Base-by-base conservation (phyloP, 2,888 invertebrate species). In the Saturnia pavonia region DNA sequence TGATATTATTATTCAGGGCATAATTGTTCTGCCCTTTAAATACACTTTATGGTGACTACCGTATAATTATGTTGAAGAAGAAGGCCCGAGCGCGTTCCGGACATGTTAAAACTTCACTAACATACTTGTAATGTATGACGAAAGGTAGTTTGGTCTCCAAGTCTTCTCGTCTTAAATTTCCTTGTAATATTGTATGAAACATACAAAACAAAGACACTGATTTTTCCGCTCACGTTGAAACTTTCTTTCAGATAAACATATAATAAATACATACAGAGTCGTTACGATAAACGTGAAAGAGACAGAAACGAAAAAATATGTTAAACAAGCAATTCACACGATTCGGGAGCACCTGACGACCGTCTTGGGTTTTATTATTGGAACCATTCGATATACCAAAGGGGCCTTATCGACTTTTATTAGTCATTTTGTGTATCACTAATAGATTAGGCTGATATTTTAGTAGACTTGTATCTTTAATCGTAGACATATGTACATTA, bases 251-350 rank as follows among this genome's bases (percentile, higher is more conserved):
- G 34, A 48, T 68, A 85, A 82, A 82, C 82, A 19, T 65, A 65
- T 40, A 65, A 65, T 40, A 40, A 84, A 87, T 83, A 82, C 77
- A 81, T 84, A 80, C 81, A 76, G 85, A 85, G 84, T 88, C 87
- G 89, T 91, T 90, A 88, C 86, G 84, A 77, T 87, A 86, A 87
- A 86, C 83, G 87, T 85, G 86, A 87, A 87, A 84, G 88, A 87
- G 86, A 87, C 86, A 86, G 83, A 87, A 88, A 83, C 84, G 86
- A 86, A 88, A 89, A 91, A 90, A 91, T 91, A 91, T 91, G 90
- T 89, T 89, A 89, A 91, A 90, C 90, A 91, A 91, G 91, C 91
- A 88, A 90, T 90, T 91, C 88, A 79, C 87, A 86, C 82, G 84
- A 86, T 87, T 87, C 87, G 85, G 81, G 84, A 88, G 83, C 85